Evolutionary conservation across 2,113 vertebrate species (phyloP).

Genomic region (Dunckerocampus dactyliophorus): DNA sequence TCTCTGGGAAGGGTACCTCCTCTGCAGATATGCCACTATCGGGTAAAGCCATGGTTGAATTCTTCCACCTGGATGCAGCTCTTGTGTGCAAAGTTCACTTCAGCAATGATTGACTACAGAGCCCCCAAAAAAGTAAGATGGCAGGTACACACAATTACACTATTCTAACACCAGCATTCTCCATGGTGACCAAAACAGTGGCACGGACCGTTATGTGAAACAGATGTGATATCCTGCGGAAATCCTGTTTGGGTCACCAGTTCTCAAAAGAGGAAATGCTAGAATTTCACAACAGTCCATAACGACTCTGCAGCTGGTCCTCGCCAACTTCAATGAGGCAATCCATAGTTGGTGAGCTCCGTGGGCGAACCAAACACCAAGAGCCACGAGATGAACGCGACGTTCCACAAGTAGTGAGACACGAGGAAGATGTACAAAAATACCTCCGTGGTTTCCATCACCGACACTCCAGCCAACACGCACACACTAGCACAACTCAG

Average conservation of each 20-base stretch:
- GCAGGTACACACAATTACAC: background rate
- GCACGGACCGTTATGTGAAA: background rate
- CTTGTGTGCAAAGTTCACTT: constrained; percentile 21
- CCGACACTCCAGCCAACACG: background rate
- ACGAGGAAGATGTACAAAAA: constrained; percentile 9
- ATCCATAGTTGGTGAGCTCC: constrained; percentile 41
- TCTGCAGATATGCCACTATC: constrained; percentile 74
- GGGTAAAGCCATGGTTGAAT: constrained; percentile 79
- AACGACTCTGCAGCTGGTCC: constrained; percentile 27
- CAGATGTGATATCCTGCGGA: constrained; percentile 4
- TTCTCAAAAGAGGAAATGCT: constrained; percentile 31
- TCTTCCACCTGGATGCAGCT: constrained; percentile 13
- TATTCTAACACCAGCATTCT: constrained; percentile 41
- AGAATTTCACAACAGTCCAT: constrained; percentile 41
- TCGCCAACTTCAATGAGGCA: constrained; percentile 52
- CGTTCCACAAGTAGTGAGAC: constrained; percentile 31
- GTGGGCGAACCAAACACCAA: background rate
- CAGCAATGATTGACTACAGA: constrained; percentile 4
- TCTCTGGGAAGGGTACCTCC: constrained; percentile 82
- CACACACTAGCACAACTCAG: too few relatives aligned
- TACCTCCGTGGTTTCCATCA: constrained; percentile 39
- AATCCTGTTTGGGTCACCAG: constrained; percentile 19
- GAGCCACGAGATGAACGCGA: constrained; percentile 24
- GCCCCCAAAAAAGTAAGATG: constrained; percentile 10
- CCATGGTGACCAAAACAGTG: constrained; percentile 37